Base-by-base conservation (phyloP, 1,140 invertebrate species). In the Campodea augens region DNA sequence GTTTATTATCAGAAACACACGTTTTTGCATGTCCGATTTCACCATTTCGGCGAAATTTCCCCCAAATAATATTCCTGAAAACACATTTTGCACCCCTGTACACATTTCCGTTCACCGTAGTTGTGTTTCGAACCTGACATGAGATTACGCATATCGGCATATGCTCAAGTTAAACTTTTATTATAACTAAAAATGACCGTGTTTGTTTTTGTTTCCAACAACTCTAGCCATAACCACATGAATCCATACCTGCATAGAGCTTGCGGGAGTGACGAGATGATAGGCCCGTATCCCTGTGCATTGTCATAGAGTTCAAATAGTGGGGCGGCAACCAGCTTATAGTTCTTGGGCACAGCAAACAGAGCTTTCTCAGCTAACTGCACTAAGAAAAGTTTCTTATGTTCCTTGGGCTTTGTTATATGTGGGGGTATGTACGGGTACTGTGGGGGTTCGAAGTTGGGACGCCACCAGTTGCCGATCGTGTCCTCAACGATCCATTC, bases 241-340 rank as follows among this genome's bases (percentile, higher is more conserved):
- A n/a, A n/a, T n/a, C n/a, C n/a, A n/a, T 63, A 90, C 77, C 93
- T 81, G 75, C 92, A 96, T 25, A 99, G 66, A 41, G 90, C 84
- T 62, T 98, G 93, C 5, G 95, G 93, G 39, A 99, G 68, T 41
- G 89, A 95, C 0, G 93, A 97, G 52, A 99, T 99, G 45, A 99
- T 92, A 4, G 93, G 93, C 50, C 96, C 96, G 66, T 98, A 99
- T 22, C 93, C 93, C 67, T 96, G 89, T 5, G 95, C 83, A 67
- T 99, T 99, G 61, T 99, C 96, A 62, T 98, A 98, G n/a, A 99
- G 67, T 63, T 99, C 96, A 70, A 98, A 98, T 18, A 99, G 64
- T 2, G 96, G 96, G 24, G 95, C 96, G 5, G 96, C 95, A 15
- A 99, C 96, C 56, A 99, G 67, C 63, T 98, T 99, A 68, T 98